phyloP scores from a whole-genome alignment of 2,113 vertebrate species.

The western clawed frog (Xenopus tropicalis) region DNA sequence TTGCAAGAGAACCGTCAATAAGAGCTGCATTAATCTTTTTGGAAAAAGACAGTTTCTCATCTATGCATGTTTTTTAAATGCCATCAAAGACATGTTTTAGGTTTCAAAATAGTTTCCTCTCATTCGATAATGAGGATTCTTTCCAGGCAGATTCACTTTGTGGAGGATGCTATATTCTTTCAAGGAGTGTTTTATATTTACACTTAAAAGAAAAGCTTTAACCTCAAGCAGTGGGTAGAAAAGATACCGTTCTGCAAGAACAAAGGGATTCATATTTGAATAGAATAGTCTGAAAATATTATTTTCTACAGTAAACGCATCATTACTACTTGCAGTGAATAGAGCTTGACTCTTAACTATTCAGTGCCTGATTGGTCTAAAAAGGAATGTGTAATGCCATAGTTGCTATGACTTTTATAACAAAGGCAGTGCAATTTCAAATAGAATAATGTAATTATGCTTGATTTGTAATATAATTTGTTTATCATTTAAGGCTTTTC shows the following conservation, averaged over 20 bases:
- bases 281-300: constrained; percentile 27
- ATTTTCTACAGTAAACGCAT: constrained; percentile 17
- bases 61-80: constrained; percentile 38
- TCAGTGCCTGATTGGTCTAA: neutral
- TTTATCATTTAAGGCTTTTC: neutral
- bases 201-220: constrained; percentile 40
- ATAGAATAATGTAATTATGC: neutral
- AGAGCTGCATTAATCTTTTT: constrained; percentile 36
- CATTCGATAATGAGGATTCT: constrained; percentile 43
- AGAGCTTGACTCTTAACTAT: constrained; percentile 5
- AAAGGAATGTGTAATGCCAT: neutral
- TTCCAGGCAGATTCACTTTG: constrained; percentile 28
- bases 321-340: constrained; percentile 21
- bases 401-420: neutral
- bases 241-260: constrained; percentile 25
- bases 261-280: constrained; percentile 36
- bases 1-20: constrained; percentile 40
- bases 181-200: constrained; percentile 35
- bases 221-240: constrained; percentile 38
- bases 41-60: constrained; percentile 29
- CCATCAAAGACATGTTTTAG: constrained; percentile 36
- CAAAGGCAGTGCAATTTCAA: neutral
- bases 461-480: neutral
- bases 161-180: constrained; percentile 34
- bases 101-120: constrained; percentile 37